Evolutionary conservation across 2,113 vertebrate species (phyloP).

Genomic region (Coracopsis vasa): DNA sequence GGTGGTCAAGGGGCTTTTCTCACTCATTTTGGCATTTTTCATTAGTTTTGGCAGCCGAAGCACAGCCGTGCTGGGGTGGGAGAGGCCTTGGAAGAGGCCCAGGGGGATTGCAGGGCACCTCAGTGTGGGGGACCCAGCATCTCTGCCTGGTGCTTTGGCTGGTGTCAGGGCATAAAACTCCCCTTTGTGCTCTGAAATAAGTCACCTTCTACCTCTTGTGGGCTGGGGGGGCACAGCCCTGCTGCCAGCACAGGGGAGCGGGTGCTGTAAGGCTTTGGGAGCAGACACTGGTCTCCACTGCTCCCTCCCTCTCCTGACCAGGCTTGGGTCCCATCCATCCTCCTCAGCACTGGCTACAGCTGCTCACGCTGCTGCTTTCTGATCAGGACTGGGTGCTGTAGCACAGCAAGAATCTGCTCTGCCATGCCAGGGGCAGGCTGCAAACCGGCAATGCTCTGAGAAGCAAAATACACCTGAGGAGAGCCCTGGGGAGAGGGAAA

Average conservation of each 20-base stretch:
- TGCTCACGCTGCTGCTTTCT: neutral
- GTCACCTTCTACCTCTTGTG: neutral
- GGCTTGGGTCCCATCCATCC: accelerated
- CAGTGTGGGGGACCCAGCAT: neutral
- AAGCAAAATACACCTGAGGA: neutral
- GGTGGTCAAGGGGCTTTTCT: neutral
- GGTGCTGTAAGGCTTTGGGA: neutral
- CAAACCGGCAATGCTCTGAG: neutral
- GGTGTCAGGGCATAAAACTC: neutral
- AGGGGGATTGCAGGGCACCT: neutral
- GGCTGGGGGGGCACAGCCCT: neutral
- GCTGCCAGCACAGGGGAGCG: accelerated
- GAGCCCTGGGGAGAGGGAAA: neutral
- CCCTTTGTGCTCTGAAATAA: neutral
- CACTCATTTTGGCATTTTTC: neutral
- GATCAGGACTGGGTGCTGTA: accelerated
- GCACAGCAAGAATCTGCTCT: neutral
- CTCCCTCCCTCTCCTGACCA: neutral
- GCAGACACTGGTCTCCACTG: neutral
- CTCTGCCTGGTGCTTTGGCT: neutral
- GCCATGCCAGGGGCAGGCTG: accelerated
- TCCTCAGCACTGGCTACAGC: neutral
- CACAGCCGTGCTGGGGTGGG: neutral
- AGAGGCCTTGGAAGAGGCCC: neutral
- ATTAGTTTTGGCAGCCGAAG: neutral